Percentiles rank a stretch among this genome's conserved stretches.
phyloP scores from a whole-genome alignment of 1,140 invertebrate species.

The Sycophaga agraensis region DNA sequence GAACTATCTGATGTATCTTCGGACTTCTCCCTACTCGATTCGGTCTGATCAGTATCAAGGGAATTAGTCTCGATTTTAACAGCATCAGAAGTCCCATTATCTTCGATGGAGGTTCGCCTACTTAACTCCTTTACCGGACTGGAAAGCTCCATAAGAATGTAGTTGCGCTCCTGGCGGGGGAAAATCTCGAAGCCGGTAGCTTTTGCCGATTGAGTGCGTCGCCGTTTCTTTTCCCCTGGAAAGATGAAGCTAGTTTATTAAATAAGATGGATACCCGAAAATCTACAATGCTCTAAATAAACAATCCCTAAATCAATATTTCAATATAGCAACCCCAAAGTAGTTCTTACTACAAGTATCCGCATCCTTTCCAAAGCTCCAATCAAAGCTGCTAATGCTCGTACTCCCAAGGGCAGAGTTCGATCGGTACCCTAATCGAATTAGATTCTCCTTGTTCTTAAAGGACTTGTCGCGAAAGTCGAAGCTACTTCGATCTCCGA shows the following conservation, averaged over 20 bases:
- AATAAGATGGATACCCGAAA: no score
- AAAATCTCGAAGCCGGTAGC: conserved; percentile 32
- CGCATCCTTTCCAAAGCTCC: neutral
- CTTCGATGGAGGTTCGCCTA: neutral
- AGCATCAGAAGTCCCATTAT: neutral
- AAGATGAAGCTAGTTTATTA: no score
- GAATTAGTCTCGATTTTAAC: neutral
- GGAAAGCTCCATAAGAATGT: conserved; percentile 38
- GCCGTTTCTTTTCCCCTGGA: conserved; percentile 10
- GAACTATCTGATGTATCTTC: no score
- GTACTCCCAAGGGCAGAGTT: conserved; percentile 10
- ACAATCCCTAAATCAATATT: no score
- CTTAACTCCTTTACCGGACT: conserved; percentile 35
- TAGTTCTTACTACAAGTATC: conserved; percentile 1
- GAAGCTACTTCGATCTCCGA: conserved; percentile 13
- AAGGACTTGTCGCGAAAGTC: neutral
- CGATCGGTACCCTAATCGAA: neutral
- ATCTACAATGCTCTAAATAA: no score
- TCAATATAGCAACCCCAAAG: no score
- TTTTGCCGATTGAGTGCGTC: conserved; percentile 20
- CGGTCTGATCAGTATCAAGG: neutral
- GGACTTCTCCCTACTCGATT: neutral
- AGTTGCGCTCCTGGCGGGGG: conserved; percentile 40
- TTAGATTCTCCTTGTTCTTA: conserved; percentile 9
- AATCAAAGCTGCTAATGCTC: neutral